phyloP scores from a whole-genome alignment of 1,140 invertebrate genomes.

The Thalassaphorura encarpata region DNA sequence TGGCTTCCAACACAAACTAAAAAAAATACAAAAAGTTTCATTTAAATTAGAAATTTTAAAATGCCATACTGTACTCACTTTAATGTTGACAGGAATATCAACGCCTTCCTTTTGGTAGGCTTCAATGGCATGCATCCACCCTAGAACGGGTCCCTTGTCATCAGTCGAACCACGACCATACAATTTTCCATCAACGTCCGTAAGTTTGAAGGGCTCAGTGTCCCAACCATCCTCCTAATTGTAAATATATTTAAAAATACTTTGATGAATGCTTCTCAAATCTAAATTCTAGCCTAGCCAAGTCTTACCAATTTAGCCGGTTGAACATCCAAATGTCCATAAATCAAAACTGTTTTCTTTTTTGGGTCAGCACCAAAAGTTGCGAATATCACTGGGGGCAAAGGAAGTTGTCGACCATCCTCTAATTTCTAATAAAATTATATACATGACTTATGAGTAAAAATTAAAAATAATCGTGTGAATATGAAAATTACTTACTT shows the following conservation, averaged over 20 bases:
- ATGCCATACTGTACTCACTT: constrained; percentile 43
- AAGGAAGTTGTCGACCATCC: constrained; percentile 55
- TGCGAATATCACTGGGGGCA: constrained; percentile 85
- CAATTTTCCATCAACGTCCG: constrained; percentile 79
- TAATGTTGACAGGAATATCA: constrained; percentile 82
- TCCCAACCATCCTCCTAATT: constrained; percentile 43
- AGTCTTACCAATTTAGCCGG: constrained; percentile 59
- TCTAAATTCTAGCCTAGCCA: no score
- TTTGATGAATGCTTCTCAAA: background rate
- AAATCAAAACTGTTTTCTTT: constrained; percentile 87
- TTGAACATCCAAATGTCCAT: constrained; percentile 97
- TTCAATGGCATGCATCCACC: constrained; percentile 90
- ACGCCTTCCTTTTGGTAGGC: constrained; percentile 62
- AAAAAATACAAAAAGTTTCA: constrained; percentile 28
- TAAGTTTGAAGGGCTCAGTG: constrained; percentile 84
- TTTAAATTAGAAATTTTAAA: background rate
- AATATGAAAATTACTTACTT: constrained; percentile 38
- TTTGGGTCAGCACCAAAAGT: constrained; percentile 67
- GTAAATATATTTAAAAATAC: background rate
- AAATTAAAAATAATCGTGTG: background rate
- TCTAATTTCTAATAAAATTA: constrained; percentile 46
- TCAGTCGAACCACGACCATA: constrained; percentile 78
- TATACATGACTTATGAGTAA: background rate
- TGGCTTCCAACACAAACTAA: constrained; percentile 91
- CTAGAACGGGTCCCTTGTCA: constrained; percentile 80